Conservation (phyloP, 2,888 invertebrate species). For the Syrista parreyssii region DNA sequence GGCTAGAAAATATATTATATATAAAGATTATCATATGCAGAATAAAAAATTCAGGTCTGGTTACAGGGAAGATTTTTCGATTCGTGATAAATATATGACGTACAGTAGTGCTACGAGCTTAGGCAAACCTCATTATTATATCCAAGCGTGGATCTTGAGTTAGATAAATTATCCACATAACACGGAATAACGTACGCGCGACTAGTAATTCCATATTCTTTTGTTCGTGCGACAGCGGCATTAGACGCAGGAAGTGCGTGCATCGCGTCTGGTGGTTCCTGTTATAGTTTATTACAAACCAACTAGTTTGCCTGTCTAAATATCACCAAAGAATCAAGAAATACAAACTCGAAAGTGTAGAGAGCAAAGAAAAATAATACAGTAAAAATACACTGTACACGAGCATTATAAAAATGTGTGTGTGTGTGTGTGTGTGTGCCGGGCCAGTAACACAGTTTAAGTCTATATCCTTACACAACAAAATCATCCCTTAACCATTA, state of each 20-base stretch:
- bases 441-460: background rate
- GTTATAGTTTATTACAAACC: conserved; percentile 17
- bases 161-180: conserved; percentile 21
- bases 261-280: conserved; percentile 14
- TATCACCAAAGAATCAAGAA: background rate
- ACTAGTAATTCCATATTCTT: conserved; percentile 20
- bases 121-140: conserved; percentile 1
- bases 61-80: background rate
- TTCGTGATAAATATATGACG: background rate
- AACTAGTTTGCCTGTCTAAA: conserved; percentile 4
- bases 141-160: conserved; percentile 11
- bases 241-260: conserved; percentile 23
- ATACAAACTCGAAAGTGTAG: background rate
- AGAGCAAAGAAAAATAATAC: background rate
- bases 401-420: background rate
- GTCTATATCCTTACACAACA: background rate
- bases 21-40: background rate
- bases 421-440: background rate
- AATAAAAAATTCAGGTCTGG: background rate
- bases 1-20: background rate
- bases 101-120: background rate
- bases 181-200: background rate
- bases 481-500: background rate
- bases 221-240: conserved; percentile 21
- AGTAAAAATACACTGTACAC: background rate